Percentiles rank a stretch among this genome's conserved stretches.
Conservation (phyloP, 2,113 vertebrate species). For the Crypturellus undulatus region DNA sequence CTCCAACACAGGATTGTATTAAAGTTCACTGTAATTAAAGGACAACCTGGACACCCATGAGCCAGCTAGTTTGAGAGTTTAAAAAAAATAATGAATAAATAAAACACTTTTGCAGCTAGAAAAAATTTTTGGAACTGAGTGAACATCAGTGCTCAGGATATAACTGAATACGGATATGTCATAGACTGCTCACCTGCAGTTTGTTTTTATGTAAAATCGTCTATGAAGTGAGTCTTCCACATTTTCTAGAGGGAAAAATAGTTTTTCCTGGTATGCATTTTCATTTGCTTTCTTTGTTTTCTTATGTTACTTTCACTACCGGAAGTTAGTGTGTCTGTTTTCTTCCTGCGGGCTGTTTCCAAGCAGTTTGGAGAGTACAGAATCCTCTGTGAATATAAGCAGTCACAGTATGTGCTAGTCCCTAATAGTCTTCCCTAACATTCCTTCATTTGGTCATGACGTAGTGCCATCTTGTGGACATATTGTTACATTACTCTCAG, state of each 20-base stretch:
- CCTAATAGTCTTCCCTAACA: accelerated
- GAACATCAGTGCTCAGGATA: not conserved
- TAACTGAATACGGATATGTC: not conserved
- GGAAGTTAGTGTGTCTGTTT: not conserved
- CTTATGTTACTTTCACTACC: not conserved
- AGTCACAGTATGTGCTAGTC: not conserved
- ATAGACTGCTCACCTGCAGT: not conserved
- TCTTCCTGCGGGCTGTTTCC: not conserved
- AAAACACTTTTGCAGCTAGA: not conserved
- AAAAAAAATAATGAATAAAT: too few species aligned
- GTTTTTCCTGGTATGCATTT: not conserved
- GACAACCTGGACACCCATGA: accelerated
- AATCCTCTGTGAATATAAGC: not conserved
- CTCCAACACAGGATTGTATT: accelerated
- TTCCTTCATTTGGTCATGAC: not conserved
- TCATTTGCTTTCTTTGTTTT: not conserved
- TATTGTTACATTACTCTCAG: not conserved
- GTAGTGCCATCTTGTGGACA: conserved; percentile 44
- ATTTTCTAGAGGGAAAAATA: not conserved
- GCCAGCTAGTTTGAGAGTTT: not conserved
- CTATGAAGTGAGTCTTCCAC: not conserved
- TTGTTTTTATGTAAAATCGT: not conserved
- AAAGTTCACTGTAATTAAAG: not conserved
- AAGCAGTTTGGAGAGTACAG: not conserved
- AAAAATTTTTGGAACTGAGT: not conserved